Base-by-base conservation (phyloP, 2,113 vertebrate species). In the Notothenia coriiceps region DNA sequence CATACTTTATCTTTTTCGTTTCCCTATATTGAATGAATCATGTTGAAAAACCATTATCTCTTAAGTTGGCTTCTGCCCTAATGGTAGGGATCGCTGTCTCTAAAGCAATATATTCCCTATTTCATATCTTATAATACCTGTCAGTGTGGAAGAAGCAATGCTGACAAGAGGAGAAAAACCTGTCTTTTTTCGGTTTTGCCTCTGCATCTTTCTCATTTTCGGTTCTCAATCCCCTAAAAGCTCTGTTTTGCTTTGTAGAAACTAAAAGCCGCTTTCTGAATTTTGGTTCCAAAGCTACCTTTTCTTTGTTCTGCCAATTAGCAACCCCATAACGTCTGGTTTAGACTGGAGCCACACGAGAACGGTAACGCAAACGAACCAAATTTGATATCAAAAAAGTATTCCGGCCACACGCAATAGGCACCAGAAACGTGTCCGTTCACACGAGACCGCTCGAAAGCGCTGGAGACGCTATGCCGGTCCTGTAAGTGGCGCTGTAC, bases 41-140 rank as follows among this genome's bases (percentile, higher is more conserved):
- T 50, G 29, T 46, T 70, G 20, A 57, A 56, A n/a, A 60, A 46
- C 20, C 17, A 40, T 40, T 40, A 71, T 46, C 56, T 68, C 47
- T 6, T 6, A n/a, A 61, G 50, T 49, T 54, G 33, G 20, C 29
- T 64, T 61, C 49, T 54, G 18, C 75, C 74, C 35, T 66, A 77
- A 70, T 76, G 70, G 74, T 77, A 33, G 12, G 17, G 46, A 75
- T 80, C 65, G 54, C 70, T 3, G 56, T 22, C 67, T 46, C 81
- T 79, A 44, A 18, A 61, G 43, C 71, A 44, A 70, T 79, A n/a
- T 74, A 33, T 61, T 77, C 67, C 54, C 46, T 12, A 0, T 70
- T 85, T 56, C 52, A 67, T 79, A 65, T 83, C 72, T 78, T 59
- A 73, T 84, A 75, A 76, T 61, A 66, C 51, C 65, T 66, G 77